phyloP scores from a whole-genome alignment of 2,888 invertebrate genomes.

The Epistrophe eligans region DNA sequence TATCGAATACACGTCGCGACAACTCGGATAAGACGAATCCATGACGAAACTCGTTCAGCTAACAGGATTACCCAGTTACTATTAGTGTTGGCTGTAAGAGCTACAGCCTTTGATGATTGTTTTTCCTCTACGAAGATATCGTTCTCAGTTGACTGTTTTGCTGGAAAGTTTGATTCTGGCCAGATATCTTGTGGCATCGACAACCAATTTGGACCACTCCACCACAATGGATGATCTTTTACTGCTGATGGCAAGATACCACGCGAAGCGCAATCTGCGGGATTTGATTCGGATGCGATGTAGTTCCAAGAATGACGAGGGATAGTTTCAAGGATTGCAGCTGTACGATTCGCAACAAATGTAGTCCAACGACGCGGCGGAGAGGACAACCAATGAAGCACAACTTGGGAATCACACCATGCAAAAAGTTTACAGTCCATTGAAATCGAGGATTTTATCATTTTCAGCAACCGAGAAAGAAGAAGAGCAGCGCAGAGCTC shows the following conservation, averaged over 20 bases:
- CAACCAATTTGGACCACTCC: constrained; percentile 63
- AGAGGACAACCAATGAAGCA: constrained; percentile 78
- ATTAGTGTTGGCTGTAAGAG: too few species aligned
- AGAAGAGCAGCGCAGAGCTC: constrained; percentile 48
- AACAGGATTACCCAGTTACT: too few species aligned
- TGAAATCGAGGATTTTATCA: constrained; percentile 26
- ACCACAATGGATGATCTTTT: constrained; percentile 56
- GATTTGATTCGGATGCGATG: constrained; percentile 63
- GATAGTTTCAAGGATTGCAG: constrained; percentile 47
- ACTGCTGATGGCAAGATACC: constrained; percentile 58
- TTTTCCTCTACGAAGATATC: neutral
- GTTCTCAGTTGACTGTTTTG: neutral
- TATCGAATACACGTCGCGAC: too few species aligned
- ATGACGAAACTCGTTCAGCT: too few species aligned
- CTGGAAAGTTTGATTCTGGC: constrained; percentile 4
- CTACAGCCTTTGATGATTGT: neutral
- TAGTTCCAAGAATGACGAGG: constrained; percentile 62
- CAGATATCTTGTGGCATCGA: constrained; percentile 1
- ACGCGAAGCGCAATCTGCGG: constrained; percentile 74
- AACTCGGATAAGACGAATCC: too few species aligned
- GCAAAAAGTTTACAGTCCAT: constrained; percentile 30
- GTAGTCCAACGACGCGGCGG: too few species aligned
- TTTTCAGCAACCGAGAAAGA: constrained; percentile 28
- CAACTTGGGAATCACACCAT: constrained; percentile 79
- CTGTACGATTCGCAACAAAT: constrained; percentile 3